Conservation (phyloP, 2,113 vertebrate genomes). For the Hucho hucho region DNA sequence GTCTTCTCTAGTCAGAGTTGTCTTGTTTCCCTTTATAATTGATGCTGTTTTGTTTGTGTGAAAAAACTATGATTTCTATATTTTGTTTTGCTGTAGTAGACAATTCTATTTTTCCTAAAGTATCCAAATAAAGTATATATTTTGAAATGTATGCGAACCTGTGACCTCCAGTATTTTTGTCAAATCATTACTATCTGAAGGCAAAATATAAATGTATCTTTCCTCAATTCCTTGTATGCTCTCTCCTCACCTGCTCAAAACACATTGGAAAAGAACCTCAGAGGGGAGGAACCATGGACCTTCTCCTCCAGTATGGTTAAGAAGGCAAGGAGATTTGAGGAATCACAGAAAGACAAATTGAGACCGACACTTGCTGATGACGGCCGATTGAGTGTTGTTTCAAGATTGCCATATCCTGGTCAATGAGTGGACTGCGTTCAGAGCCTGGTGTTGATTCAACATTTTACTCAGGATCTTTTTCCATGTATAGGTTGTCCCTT, state of each 20-base stretch:
- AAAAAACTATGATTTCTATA: slow-evolving; percentile 4
- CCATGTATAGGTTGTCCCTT: neutral
- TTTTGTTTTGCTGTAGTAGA: slow-evolving; percentile 4
- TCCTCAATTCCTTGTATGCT: too few relatives aligned
- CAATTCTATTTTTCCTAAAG: slow-evolving; percentile 6
- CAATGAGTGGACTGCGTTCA: too few relatives aligned
- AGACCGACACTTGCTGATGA: too few relatives aligned
- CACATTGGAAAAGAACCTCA: too few relatives aligned
- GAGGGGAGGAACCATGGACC: too few relatives aligned
- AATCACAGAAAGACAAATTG: too few relatives aligned
- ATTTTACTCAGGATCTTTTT: neutral
- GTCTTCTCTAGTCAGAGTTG: neutral
- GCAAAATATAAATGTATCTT: neutral
- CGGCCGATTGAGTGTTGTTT: too few relatives aligned
- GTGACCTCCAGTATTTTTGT: neutral
- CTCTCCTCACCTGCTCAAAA: too few relatives aligned
- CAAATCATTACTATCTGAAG: neutral
- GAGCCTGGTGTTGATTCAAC: neutral
- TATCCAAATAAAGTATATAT: slow-evolving; percentile 46
- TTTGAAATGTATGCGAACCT: neutral
- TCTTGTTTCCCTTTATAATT: neutral
- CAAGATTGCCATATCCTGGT: too few relatives aligned
- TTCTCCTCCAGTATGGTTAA: too few relatives aligned
- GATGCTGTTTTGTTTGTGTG: slow-evolving; percentile 1
- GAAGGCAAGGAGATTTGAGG: too few relatives aligned